phyloP scores from a whole-genome alignment of 2,113 vertebrate genomes.

The Aphyosemion australe region DNA sequence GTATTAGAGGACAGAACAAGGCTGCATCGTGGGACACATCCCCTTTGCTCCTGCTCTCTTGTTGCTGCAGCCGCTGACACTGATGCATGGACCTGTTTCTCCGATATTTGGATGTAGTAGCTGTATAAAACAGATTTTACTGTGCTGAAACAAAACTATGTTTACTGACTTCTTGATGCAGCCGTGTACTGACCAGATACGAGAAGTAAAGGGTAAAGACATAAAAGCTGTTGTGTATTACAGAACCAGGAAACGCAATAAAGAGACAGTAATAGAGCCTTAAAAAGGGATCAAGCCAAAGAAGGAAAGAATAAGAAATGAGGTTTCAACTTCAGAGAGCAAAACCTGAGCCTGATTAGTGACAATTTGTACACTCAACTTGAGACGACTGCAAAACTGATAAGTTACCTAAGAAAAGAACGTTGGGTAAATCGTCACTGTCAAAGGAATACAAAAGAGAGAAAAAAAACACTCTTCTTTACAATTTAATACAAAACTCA shows the following conservation, averaged over 20 bases:
- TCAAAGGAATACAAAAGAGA: conserved; percentile 1
- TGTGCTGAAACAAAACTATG: conserved; percentile 37
- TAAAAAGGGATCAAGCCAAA: no score
- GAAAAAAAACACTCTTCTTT: neutral
- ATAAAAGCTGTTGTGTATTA: conserved; percentile 11
- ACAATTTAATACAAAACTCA: conserved; percentile 17
- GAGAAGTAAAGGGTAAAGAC: conserved; percentile 18
- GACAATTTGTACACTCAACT: no score
- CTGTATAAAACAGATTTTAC: conserved; percentile 29
- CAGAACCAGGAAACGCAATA: no score
- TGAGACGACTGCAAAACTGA: no score
- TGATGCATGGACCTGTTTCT: conserved; percentile 37
- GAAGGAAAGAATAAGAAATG: no score
- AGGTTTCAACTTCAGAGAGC: neutral
- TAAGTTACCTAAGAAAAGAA: no score
- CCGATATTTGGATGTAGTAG: conserved; percentile 29
- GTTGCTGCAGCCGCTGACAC: conserved; percentile 19
- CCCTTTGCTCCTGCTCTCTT: conserved; percentile 5
- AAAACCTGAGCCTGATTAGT: no score
- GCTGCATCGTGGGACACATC: conserved; percentile 14
- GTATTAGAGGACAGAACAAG: conserved; percentile 15
- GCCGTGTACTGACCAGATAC: neutral
- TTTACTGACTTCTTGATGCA: conserved; percentile 23
- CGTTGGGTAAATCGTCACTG: no score
- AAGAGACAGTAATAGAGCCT: no score